Conservation (phyloP, 2,797 vertebrate species). For the Acipenser oxyrinchus region DNA sequence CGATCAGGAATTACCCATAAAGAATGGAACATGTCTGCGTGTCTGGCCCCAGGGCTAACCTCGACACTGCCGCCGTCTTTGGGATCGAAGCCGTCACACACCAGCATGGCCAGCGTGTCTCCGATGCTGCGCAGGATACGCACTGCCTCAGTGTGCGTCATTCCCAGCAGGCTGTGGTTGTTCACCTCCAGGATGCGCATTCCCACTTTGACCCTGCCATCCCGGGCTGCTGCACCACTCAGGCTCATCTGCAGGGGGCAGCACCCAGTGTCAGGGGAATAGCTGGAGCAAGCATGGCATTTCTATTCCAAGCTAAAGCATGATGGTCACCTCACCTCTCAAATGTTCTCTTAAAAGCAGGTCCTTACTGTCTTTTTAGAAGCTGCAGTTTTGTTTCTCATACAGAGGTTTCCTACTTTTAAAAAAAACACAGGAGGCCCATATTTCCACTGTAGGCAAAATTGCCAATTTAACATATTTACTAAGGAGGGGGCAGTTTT, state of each 20-base stretch:
- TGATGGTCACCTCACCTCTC: no score
- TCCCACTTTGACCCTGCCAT: conserved; percentile 74
- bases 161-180: conserved; percentile 90
- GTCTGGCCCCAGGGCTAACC: conserved; percentile 53
- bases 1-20: no score
- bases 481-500: no score
- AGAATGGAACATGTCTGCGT: background rate
- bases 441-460: no score
- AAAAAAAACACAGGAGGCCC: no score
- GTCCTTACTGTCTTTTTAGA: no score
- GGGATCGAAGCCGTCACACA: conserved; percentile 89
- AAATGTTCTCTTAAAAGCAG: no score
- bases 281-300: background rate
- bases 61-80: conserved; percentile 57
- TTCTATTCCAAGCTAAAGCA: no score
- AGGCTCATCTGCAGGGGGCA: conserved; percentile 74
- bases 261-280: background rate
- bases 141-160: conserved; percentile 88
- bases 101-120: conserved; percentile 75
- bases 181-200: conserved; percentile 95
- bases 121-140: conserved; percentile 76
- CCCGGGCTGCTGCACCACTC: conserved; percentile 76
- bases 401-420: no score
- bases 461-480: no score
- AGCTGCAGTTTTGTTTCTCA: no score